These are phyloP conservation scores for Aphyosemion australe DNA, from an alignment of 2,113 vertebrate genomes.

Conservation along the genomic window DNA sequence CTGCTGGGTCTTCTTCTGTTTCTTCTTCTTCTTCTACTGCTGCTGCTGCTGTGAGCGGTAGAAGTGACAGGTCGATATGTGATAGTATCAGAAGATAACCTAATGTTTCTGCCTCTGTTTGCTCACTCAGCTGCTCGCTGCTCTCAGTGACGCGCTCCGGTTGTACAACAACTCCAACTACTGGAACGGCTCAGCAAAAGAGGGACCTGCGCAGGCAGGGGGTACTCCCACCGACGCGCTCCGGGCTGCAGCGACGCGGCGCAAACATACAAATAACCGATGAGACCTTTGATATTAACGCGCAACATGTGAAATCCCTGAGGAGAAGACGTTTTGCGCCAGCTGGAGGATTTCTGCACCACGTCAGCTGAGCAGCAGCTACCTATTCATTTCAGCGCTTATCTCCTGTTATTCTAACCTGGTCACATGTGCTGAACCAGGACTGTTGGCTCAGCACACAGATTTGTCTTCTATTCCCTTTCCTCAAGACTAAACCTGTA, in stretches of 20 bases:
- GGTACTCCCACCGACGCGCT: slow-evolving; percentile 73
- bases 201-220: slow-evolving; percentile 75
- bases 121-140: slow-evolving; percentile 60
- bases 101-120: slow-evolving; percentile 68
- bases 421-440: slow-evolving; percentile 66
- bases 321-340: not conserved
- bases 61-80: slow-evolving; percentile 67
- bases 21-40: slow-evolving; percentile 6
- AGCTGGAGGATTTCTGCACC: slow-evolving; percentile 1
- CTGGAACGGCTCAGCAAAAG: slow-evolving; percentile 75
- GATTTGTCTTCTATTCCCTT: slow-evolving; percentile 43
- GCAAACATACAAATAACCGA: not conserved
- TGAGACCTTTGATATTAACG: slow-evolving; percentile 25
- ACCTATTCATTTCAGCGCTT: slow-evolving; percentile 38
- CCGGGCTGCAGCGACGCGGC: slow-evolving; percentile 63
- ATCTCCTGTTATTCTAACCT: slow-evolving; percentile 71
- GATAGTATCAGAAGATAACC: slow-evolving; percentile 70
- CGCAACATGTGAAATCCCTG: too few species aligned
- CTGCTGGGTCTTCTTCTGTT: slow-evolving; percentile 10
- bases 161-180: slow-evolving; percentile 78
- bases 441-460: slow-evolving; percentile 44
- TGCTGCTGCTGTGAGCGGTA: slow-evolving; percentile 41
- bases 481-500: slow-evolving; percentile 19
- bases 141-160: slow-evolving; percentile 15
- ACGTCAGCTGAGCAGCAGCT: slow-evolving; percentile 35